These are phyloP conservation scores for Brachystomella parvula DNA, from an alignment of 1,140 invertebrate species.

Conservation along the genomic window DNA sequence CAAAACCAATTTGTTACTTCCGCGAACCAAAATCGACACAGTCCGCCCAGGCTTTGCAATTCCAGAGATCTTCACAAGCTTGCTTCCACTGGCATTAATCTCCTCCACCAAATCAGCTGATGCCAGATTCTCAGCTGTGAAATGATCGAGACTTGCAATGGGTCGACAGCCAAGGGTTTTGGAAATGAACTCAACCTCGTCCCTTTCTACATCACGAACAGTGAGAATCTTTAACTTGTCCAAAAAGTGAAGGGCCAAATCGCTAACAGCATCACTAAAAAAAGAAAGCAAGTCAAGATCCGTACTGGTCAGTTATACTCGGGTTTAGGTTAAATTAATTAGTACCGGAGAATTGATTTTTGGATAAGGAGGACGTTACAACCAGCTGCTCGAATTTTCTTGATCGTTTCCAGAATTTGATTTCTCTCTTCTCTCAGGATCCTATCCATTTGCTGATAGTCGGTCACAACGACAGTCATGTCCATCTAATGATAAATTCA, in stretches of 20 bases:
- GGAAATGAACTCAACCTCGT: slow-evolving; percentile 95
- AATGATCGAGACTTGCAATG: slow-evolving; percentile 97
- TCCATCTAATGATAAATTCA: slow-evolving; percentile 73
- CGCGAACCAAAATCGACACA: slow-evolving; percentile 86
- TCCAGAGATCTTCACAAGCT: slow-evolving; percentile 92
- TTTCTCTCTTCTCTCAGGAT: slow-evolving; percentile 95
- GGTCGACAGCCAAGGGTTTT: slow-evolving; percentile 91
- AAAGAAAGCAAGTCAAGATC: slow-evolving; percentile 31
- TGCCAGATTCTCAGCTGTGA: slow-evolving; percentile 81
- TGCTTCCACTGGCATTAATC: slow-evolving; percentile 75
- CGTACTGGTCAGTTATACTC: too few species aligned
- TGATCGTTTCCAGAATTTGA: slow-evolving; percentile 97
- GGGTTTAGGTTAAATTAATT: slow-evolving; percentile 12
- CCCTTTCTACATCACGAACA: slow-evolving; percentile 93
- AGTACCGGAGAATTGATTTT: slow-evolving; percentile 92
- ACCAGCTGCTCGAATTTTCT: slow-evolving; percentile 96
- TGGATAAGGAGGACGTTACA: slow-evolving; percentile 97
- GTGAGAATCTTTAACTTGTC: slow-evolving; percentile 99
- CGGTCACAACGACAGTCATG: slow-evolving; percentile 93
- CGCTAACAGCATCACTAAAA: slow-evolving; percentile 83
- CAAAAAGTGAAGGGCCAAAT: slow-evolving; percentile 94
- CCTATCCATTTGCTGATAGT: slow-evolving; percentile 98
- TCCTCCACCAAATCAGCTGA: slow-evolving; percentile 93
- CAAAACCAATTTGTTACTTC: slow-evolving; percentile 92
- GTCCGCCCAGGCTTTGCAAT: slow-evolving; percentile 81